Base-by-base conservation (phyloP, 2,888 invertebrate species). In the Agrotis segetum region DNA sequence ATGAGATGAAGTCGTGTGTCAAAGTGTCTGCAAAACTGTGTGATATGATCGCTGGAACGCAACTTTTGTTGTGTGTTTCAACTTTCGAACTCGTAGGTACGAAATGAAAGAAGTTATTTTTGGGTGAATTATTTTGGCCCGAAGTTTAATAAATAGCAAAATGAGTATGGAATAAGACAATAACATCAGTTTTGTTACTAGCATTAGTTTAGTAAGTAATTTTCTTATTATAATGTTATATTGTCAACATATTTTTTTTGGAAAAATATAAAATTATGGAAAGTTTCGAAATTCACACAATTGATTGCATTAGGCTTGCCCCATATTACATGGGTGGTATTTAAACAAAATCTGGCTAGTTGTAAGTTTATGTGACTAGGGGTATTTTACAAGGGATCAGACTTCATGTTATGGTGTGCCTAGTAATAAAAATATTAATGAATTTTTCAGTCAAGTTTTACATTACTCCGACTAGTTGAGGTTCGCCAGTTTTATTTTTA, bases 1-100 rank as follows among this genome's bases (percentile, higher is more conserved):
- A 80, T 81, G 79, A 83, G 81, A 82, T 79, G 78, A 82, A 73
- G 79, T 75, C 82, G 66, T 79, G 71, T 81, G 83, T 86, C 87
- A 86, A 85, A 86, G 77, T 83, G 84, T 80, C 84, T 76, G 74
- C 78, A 68, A 79, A 78, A 81, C 79, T 75, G 73, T 84, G 75
- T 40, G 80, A 86, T 86, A 86, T 79, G 84, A 82, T 72, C 69
- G 70, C 66, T 74, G 71, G 71, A 82, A 81, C 79, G 72, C 71
- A 79, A 81, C 79, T 84, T 86, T 78, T 84, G 77, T 77, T 79
- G 66, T 62, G 59, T 80, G 69, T 73, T 85, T 67, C 59, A 60
- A 69, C 74, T 85, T 83, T 70, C 69, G 24, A 74, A 67, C 74
- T 76, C 70, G 17, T 74, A 58, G 55, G 62, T 71, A 73, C 67